Percentiles rank a stretch among this genome's conserved stretches.
Conservation (phyloP, 2,797 vertebrate species). For the Eupleurogrammus muticus region DNA sequence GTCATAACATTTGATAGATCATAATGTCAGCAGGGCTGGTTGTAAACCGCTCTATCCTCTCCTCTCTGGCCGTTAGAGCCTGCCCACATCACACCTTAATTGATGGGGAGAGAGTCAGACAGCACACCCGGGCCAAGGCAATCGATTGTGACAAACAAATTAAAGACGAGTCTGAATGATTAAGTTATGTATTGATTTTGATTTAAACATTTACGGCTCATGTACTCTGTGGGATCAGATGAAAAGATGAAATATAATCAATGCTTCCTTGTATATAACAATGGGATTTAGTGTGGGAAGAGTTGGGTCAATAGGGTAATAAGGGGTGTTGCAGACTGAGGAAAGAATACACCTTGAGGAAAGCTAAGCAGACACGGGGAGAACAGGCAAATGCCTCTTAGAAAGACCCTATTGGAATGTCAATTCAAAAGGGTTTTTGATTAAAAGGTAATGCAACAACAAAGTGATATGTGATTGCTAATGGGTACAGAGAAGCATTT, state of each 20-base stretch:
- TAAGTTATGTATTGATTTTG: conserved; percentile 78
- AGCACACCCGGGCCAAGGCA: conserved; percentile 36
- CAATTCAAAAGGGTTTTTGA: too few relatives aligned
- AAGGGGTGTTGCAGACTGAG: conserved; percentile 4
- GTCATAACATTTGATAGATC: conserved; percentile 73
- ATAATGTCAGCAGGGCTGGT: conserved; percentile 59
- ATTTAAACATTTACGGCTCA: conserved; percentile 69
- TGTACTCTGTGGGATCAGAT: conserved; percentile 53
- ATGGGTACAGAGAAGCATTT: too few relatives aligned
- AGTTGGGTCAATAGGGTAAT: conserved; percentile 49
- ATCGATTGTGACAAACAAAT: conserved; percentile 81
- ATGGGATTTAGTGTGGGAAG: conserved; percentile 41
- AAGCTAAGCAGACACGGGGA: not conserved
- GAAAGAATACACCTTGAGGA: conserved; percentile 19
- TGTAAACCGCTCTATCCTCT: conserved; percentile 10
- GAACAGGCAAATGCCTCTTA: not conserved
- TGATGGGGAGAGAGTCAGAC: conserved; percentile 55
- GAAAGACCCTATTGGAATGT: not conserved
- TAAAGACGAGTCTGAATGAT: conserved; percentile 78
- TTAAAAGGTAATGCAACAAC: too few relatives aligned
- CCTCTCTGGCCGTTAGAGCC: conserved; percentile 46
- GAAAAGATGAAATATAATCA: conserved; percentile 52
- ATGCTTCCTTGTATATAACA: conserved; percentile 69
- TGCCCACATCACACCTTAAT: conserved; percentile 67
- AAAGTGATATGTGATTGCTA: too few relatives aligned